Base-by-base conservation (phyloP, 2,888 invertebrate genomes). In the Pristionchus fissidentatus region DNA sequence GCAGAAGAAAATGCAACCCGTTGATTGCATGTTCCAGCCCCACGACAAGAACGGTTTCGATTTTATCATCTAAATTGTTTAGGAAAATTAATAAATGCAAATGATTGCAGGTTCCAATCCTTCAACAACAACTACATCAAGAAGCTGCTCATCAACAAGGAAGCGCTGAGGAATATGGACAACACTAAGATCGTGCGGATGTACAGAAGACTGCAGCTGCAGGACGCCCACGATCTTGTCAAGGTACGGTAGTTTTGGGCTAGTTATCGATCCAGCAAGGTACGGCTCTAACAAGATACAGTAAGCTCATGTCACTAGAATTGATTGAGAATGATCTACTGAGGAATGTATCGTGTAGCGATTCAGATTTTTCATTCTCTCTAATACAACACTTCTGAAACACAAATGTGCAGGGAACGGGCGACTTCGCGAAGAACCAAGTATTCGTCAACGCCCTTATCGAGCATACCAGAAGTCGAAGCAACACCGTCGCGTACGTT, bases 131-230 rank as follows among this genome's bases (percentile, higher is more conserved):
- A 86, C 43, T 88, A 87, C 70, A 81, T 90, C 80, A 86, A 86
- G 75, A 87, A 87, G 41, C 38, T 90, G 10, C 84, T 90, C 29
- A 86, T 90, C 75, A 89, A 90, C 80, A 89, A 88, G 84, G 86
- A 87, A 73, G 85, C 83, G 29, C 86, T 88, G 83, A 87, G 85
- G 81, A 87, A 85, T 19, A 87, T 90, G 88, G 91, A 90, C 81
- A 85, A 88, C 38, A 89, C 90, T 5, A 90, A 90, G 84, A 86
- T 91, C 70, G 90, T 90, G 41, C 84, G 90, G 29, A 87, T 85
- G 79, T 90, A 84, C 83, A 88, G 86, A 81, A 85, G 83, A 46
- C 83, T 85, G 19, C 86, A 85, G 80, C 49, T 88, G 84, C 86
- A 87, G 78, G 88, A 88, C 84, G 87, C 86, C 8, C 84, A 85